Conservation (phyloP, 2,113 vertebrate genomes). For the Anhinga anhinga region DNA sequence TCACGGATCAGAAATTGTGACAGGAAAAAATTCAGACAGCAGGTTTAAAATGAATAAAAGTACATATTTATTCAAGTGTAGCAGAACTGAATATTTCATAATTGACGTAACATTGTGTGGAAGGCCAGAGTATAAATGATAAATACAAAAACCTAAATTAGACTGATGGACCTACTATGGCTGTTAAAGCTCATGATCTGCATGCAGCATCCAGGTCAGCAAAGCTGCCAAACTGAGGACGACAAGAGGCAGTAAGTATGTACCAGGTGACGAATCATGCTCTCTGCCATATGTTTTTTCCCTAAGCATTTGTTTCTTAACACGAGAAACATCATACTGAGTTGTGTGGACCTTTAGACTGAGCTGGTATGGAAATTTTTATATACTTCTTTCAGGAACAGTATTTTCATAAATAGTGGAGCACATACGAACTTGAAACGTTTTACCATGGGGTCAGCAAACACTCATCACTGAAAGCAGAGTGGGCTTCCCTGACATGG, state of each 20-base stretch:
- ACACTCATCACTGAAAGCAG: background rate
- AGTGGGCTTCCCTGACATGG: background rate
- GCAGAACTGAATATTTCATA: background rate
- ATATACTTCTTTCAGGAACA: background rate
- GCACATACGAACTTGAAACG: background rate
- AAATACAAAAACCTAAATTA: background rate
- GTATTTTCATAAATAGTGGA: background rate
- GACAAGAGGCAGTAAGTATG: background rate
- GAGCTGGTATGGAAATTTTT: background rate
- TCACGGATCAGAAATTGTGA: background rate
- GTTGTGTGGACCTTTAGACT: background rate
- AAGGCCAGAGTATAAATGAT: background rate
- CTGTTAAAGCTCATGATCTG: background rate
- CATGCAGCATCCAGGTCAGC: background rate
- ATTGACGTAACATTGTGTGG: background rate
- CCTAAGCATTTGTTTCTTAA: background rate
- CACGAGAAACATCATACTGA: background rate
- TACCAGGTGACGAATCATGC: background rate
- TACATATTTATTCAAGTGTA: background rate
- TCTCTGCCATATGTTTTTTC: background rate
- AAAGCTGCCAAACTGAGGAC: background rate
- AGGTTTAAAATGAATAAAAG: background rate
- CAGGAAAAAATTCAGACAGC: background rate
- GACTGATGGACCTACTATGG: background rate
- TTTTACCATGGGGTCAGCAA: background rate